Evolutionary conservation across 1,140 invertebrate genomes (phyloP).

Genomic region (Apis florea): DNA sequence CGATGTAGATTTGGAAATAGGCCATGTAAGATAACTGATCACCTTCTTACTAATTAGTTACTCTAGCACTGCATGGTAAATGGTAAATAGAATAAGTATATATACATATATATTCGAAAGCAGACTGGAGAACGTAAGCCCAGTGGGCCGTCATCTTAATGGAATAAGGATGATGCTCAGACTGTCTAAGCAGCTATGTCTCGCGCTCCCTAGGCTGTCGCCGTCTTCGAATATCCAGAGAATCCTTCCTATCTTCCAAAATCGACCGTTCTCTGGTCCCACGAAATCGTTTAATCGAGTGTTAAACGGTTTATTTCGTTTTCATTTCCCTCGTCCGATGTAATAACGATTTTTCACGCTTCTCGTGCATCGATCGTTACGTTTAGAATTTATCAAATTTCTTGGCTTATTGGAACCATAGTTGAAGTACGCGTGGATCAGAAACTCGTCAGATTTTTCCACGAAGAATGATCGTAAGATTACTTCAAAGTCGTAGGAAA

Average conservation of each 20-base stretch:
- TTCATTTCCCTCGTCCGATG: too few species aligned
- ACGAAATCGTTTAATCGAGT: not conserved
- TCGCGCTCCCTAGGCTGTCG: conserved; percentile 11
- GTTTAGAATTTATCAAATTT: too few species aligned
- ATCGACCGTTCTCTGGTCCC: not conserved
- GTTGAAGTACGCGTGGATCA: too few species aligned
- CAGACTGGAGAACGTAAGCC: conserved; percentile 23
- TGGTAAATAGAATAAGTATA: conserved; percentile 55
- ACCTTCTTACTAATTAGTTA: conserved; percentile 23
- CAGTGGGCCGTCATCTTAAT: conserved; percentile 62
- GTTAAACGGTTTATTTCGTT: too few species aligned
- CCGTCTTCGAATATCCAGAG: conserved; percentile 23
- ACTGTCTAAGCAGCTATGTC: conserved; percentile 48
- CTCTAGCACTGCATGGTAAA: conserved; percentile 28
- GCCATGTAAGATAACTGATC: conserved; percentile 54
- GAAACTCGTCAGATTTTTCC: too few species aligned
- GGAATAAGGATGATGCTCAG: conserved; percentile 65
- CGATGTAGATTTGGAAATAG: conserved; percentile 43
- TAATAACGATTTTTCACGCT: too few species aligned
- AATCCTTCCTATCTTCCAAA: not conserved
- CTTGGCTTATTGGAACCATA: too few species aligned
- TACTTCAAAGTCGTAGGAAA: conserved; percentile 29
- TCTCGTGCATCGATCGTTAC: too few species aligned
- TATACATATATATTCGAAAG: conserved; percentile 41
- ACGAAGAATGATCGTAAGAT: not conserved